Base-by-base conservation (phyloP, 2,888 invertebrate genomes). In the Stenoptilia bipunctidactyla region DNA sequence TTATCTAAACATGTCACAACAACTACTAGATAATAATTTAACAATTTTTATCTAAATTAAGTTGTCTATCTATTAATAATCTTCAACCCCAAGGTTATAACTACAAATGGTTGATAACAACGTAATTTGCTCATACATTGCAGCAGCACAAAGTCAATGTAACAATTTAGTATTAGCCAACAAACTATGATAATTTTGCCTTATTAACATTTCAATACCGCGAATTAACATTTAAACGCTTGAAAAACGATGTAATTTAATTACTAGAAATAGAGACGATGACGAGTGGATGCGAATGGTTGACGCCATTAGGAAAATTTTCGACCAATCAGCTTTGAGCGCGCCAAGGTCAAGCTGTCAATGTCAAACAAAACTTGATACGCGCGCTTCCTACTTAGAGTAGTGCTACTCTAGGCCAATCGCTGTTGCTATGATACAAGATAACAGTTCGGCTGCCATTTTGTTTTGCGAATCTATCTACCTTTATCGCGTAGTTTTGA, bases 291-390 rank as follows among this genome's bases (percentile, higher is more conserved):
- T 67, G 68, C 8, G 20, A 20, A 5, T 20, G 8, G 56, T 27
- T 51, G 47, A 49, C 57, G 80, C 82, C 82, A 83, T 83, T 47
- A 72, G 77, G 68, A 37, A 20, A 20, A 49, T 44, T 52, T 59
- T 55, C 56, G 68, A 54, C 82, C 82, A 82, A 82, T 83, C 61
- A 54, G 53, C 44, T 51, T 49, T 47, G 48, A 45, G 49, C 50
- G 47, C 47, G 53, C 52, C 77, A 80, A 83, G 82, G 82, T 77
- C 71, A 20, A 5, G 65, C 43, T 52, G 58, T 65, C 82, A 80
- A 82, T 82, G 82, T 82, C 80, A 80, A 79, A 82, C 72, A 60
- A 66, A 8, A n/a, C 6, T n/a, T 30, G 10, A n/a, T 5, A 20
- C 41, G 51, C 45, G 42, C 56, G 66, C 79, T 82, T 80, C 80